Base-by-base conservation (phyloP, 2,797 vertebrate genomes). In the Centropyge bicolor region DNA sequence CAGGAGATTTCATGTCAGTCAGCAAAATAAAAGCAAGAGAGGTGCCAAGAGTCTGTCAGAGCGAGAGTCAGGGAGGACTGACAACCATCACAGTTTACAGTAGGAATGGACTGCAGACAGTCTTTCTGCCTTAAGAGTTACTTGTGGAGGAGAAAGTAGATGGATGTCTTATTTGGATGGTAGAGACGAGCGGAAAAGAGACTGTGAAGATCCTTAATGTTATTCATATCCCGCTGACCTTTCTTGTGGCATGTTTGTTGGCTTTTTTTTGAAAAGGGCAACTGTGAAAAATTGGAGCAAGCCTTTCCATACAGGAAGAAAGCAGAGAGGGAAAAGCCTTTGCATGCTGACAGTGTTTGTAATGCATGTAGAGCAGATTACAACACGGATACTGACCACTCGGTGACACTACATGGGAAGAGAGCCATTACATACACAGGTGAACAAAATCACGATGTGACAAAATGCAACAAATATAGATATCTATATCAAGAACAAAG, bases 211-310 rank as follows among this genome's bases (percentile, higher is more conserved):
- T 80, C 74, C 74, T 85, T 86, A 82, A 83, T 90, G 85, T 79
- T 89, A 87, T 86, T 86, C 80, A 82, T 76, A 90, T 87, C 72
- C 59, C 10, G 7, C 70, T 94, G 93, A 94, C 93, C 93, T 95
- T 95, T 93, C 51, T 57, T n/a, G 17, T 75, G 82, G 75, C 84
- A 81, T 84, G 86, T 90, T 89, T 78, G 78, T 78, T 76, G 86
- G 81, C 68, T 91, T 87, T 91, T 87, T 91, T 89, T 65, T 91
- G 80, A 88, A 94, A 95, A 95, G 91, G 90, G 87, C 86, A 94
- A 55, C 70, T 74, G 80, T 87, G 78, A 87, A 79, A 82, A 86
- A 83, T 76, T 80, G 52, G 60, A 86, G 45, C 24, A 59, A 48
- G 43, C 6, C 51, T 81, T 78, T 77, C 60, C 62, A 70, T 67